Base-by-base conservation (phyloP, 2,888 invertebrate genomes). In the Parnassius mnemosyne region DNA sequence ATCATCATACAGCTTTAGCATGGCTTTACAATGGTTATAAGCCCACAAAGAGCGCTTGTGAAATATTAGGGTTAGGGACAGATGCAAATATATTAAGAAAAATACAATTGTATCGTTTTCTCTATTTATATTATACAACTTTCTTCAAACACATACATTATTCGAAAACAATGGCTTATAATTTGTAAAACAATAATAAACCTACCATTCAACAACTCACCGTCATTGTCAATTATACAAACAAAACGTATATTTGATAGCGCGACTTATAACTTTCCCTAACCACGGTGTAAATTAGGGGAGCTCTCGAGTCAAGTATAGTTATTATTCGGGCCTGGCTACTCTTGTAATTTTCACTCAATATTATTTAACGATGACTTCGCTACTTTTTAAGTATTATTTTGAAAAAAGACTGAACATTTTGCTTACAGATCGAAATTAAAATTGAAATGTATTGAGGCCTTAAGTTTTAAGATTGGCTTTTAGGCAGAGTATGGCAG, bases 271-370 rank as follows among this genome's bases (percentile, higher is more conserved):
- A 67, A 65, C 5, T 60, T 63, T 65, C 16, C 25, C 61, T 58
- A 50, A 62, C 55, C 52, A 64, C 60, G 47, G 63, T 61, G 64
- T 65, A 63, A 69, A 66, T 71, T 65, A 53, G 64, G 63, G 55
- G 64, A 56, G 57, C 55, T 57, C 58, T 50, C 63, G 65, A 65
- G 57, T 64, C 64, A 46, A 58, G 62, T 53, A 65, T 66, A 68
- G 67, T 68, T 65, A 69, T 67, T 69, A 64, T 47, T 49, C 42
- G 53, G 49, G 47, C 34, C 52, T 49, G 10, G 20, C 54, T 55
- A 9, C 51, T 43, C 51, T 51, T 51, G 41, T 56, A 66, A 64
- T 66, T 68, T 66, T 51, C 51, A 53, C 60, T n/a, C 53, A 55
- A 59, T 44, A 53, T 63, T 65, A 59, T 50, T 60, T 46, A 54